Conservation (phyloP, 23 tunicate species). For the Oikopleura dioica region DNA sequence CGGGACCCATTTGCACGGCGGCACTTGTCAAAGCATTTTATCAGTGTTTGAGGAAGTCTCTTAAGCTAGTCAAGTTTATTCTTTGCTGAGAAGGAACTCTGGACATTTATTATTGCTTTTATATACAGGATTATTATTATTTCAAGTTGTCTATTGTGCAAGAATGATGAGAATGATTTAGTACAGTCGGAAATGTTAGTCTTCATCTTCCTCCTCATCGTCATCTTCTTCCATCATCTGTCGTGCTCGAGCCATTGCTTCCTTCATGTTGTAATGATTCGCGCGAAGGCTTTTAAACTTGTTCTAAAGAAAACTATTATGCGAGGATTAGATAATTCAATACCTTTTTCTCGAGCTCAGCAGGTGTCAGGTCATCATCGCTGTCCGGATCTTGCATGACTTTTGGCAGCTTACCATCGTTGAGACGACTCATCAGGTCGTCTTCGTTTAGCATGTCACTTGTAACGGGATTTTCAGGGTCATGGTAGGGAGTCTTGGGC, state of each 20-base stretch:
- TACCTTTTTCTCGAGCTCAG: background rate
- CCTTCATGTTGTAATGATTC: conserved; percentile 79
- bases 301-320: background rate
- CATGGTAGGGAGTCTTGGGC: conserved; percentile 68
- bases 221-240: conserved; percentile 20
- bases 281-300: conserved; percentile 37
- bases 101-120: too few species aligned
- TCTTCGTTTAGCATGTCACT: background rate
- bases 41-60: too few species aligned
- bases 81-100: too few species aligned
- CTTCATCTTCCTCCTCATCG: background rate
- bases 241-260: conserved; percentile 40
- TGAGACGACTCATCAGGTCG: background rate
- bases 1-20: too few species aligned
- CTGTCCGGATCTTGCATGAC: background rate
- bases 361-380: background rate
- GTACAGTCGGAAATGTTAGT: too few species aligned
- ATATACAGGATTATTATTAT: too few species aligned
- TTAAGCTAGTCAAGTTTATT: too few species aligned
- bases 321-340: background rate
- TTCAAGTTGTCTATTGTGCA: too few species aligned
- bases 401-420: background rate
- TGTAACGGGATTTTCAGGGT: background rate
- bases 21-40: too few species aligned
- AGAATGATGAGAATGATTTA: too few species aligned